These are phyloP conservation scores for Penaeus chinensis DNA, from an alignment of 1,140 invertebrate genomes.

Conservation along the genomic window DNA sequence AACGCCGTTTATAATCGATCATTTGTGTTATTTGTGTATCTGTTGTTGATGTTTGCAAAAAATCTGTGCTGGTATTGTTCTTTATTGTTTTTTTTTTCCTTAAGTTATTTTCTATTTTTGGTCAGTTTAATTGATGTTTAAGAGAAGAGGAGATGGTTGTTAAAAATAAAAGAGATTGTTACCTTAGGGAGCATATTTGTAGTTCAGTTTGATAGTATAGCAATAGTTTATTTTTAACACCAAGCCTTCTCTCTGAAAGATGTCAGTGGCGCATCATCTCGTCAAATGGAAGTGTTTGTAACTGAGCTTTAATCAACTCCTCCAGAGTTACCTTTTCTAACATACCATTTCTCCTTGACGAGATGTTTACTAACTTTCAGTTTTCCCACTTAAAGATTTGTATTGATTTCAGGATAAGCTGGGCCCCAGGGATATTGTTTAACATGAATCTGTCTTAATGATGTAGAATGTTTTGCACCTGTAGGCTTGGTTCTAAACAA, in stretches of 20 bases:
- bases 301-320: neutral
- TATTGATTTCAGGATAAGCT: conserved; percentile 54
- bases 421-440: conserved; percentile 26
- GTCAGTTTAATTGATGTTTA: no score
- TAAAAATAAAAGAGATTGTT: no score
- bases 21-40: conserved; percentile 19
- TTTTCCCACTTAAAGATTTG: conserved; percentile 49
- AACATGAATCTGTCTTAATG: conserved; percentile 20
- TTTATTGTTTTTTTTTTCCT: neutral
- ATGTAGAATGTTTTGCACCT: conserved; percentile 20
- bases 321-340: neutral
- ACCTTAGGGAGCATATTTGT: neutral
- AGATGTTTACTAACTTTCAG: conserved; percentile 38
- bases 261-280: conserved; percentile 18
- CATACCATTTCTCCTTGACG: conserved; percentile 11
- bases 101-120: no score
- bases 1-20: conserved; percentile 46
- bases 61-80: conserved; percentile 41
- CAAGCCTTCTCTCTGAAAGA: conserved; percentile 23
- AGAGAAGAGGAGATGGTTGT: no score
- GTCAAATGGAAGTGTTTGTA: conserved; percentile 36
- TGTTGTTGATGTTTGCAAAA: conserved; percentile 44
- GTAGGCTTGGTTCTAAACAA: conserved; percentile 22
- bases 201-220: neutral
- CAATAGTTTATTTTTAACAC: conserved; percentile 4